Evolutionary conservation across 2,888 invertebrate genomes (phyloP), one percentile per base, ranked within the genome.

Genomic region (Orthonevra nobilis): DNA sequence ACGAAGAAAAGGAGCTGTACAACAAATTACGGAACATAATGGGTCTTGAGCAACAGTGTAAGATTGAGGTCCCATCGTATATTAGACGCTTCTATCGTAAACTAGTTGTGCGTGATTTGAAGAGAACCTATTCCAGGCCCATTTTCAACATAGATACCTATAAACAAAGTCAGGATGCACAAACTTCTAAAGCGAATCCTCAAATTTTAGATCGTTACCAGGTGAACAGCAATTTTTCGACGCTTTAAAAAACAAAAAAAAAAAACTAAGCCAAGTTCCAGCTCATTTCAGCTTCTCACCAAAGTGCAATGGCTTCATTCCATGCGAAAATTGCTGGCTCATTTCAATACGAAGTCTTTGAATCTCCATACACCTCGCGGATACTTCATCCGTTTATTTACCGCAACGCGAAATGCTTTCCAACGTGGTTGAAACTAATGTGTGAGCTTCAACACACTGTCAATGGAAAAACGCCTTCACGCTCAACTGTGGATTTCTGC

Each of bases 371-470:
- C 85, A 93, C 94, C 3, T 92, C 92, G 81, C 92, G 94, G 56
- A 88, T 92, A 58, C 90, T 97, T 63, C 95, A 95, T 87, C 97
- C 97, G 0, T 97, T 93, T 87, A 96, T 97, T 81, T 91, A 94
- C 81, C 90, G 95, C 82, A 96, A 96, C 85, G 86, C 87, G 4
- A 90, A 90, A 73, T 91, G 92, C 12, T 89, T 86, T 46, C 95
- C 97, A 0, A 86, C 91, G 0, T 96, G 96, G 94, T 86, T 97
- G 46, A 89, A 89, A 54, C 69, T 92, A 0, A 87, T 92, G 85
- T 88, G 90, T 48, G 91, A 92, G 83, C 85, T 89, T 56, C 88
- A 86, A 84, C 88, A 86, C 81, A 84, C 83, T 3, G 86, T 86
- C 0, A 87, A 82, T 85, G 63, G 90, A 90, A 46, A 44, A 0